These are phyloP conservation scores for Campylorhamphus procurvoides DNA, from an alignment of 2,113 vertebrate genomes.

Conservation along the genomic window DNA sequence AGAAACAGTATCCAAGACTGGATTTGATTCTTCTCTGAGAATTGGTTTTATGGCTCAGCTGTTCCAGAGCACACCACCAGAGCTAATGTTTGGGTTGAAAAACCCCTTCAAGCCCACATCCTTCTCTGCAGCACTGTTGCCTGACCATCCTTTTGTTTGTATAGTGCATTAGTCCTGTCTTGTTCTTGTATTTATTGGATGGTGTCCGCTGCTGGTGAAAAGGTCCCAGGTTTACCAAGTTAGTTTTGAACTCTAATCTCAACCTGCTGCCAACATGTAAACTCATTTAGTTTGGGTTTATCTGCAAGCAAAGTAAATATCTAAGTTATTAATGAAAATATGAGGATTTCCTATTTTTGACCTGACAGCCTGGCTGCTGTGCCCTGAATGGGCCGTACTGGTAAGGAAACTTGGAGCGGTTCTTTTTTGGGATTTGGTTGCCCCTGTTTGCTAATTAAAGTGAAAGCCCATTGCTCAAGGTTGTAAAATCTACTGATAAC, in stretches of 20 bases:
- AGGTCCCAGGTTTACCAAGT: background rate
- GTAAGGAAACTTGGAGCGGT: background rate
- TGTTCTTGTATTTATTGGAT: background rate
- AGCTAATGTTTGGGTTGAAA: background rate
- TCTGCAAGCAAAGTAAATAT: background rate
- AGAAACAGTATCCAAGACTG: background rate
- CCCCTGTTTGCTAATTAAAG: background rate
- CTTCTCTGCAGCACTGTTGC: background rate
- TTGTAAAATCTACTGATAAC: slow-evolving; percentile 1
- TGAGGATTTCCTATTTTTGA: background rate
- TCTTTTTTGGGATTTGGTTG: background rate
- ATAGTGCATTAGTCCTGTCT: background rate
- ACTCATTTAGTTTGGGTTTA: background rate
- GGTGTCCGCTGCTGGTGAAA: background rate
- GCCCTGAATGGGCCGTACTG: background rate
- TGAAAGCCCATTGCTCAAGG: background rate
- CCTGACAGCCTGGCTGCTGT: background rate
- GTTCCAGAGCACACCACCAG: background rate
- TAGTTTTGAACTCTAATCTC: background rate
- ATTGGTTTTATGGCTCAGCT: accelerated
- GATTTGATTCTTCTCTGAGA: background rate
- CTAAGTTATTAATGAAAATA: background rate
- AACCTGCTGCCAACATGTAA: background rate
- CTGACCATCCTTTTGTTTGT: background rate
- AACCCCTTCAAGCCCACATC: background rate